phyloP scores from a whole-genome alignment of 2,888 invertebrate species.

The Acanthosepion pharaonis region DNA sequence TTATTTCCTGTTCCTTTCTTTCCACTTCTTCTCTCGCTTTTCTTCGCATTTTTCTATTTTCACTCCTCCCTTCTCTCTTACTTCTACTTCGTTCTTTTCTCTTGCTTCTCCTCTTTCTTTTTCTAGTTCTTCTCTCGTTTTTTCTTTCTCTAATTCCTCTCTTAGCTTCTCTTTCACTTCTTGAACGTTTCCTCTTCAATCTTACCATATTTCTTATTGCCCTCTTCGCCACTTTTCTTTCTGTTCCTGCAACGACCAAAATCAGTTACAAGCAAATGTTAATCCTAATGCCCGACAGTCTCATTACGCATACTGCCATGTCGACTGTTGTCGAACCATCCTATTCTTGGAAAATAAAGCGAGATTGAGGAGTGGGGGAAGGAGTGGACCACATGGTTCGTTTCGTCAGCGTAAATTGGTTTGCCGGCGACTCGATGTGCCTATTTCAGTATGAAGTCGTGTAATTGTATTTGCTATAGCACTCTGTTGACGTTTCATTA shows the following conservation, averaged over 20 bases:
- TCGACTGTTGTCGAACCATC: neutral
- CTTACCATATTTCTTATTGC: neutral
- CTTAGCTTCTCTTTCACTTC: no score
- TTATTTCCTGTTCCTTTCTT: no score
- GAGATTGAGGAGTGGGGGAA: neutral
- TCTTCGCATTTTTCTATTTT: no score
- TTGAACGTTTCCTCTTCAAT: neutral
- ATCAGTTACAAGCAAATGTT: neutral
- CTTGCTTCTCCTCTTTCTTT: neutral
- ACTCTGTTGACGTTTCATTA: neutral
- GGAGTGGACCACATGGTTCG: neutral
- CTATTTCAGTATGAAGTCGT: neutral
- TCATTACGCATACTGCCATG: slow-evolving; percentile 8
- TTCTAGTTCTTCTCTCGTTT: neutral
- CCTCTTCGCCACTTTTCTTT: neutral
- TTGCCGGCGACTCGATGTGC: neutral
- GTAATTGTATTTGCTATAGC: neutral
- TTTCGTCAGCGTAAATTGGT: slow-evolving; percentile 22
- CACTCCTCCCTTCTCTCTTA: no score
- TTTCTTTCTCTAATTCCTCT: no score
- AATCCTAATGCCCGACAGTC: neutral
- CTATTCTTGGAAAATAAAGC: neutral
- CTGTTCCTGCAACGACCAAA: neutral
- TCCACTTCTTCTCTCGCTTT: no score
- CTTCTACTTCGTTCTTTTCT: no score